Conservation (phyloP, 1,140 invertebrate genomes). For the Diprion similis region DNA sequence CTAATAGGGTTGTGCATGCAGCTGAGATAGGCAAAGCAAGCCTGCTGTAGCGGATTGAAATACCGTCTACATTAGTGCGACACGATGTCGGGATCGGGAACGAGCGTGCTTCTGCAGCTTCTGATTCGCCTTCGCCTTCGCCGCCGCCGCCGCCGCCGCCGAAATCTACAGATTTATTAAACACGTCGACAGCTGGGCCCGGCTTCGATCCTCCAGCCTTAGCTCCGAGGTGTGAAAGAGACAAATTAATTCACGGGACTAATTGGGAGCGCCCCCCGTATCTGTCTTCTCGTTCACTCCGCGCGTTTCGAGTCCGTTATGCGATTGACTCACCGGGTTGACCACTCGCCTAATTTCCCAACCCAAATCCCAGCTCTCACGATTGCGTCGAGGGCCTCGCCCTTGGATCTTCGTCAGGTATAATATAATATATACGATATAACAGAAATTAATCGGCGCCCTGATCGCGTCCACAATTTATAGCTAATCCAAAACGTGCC, state of each 20-base stretch:
- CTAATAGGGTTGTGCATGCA: no score
- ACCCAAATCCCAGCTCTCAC: no score
- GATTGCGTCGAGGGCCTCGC: no score
- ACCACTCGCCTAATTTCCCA: no score
- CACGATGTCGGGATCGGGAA: constrained; percentile 6
- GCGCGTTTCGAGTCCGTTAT: background rate
- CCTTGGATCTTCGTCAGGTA: no score
- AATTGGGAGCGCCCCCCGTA: constrained; percentile 15
- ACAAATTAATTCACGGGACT: constrained; percentile 22
- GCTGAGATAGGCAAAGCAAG: no score
- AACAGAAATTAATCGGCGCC: no score
- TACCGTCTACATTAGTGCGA: constrained; percentile 22
- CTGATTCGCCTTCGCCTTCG: background rate
- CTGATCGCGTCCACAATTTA: no score
- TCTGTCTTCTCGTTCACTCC: constrained; percentile 1
- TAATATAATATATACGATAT: no score
- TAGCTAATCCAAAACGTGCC: no score
- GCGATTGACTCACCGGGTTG: no score
- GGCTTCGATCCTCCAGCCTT: background rate
- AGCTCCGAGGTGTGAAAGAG: constrained; percentile 21
- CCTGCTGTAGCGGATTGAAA: constrained; percentile 10
- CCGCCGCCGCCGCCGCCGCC: constrained; percentile 11
- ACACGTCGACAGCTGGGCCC: background rate
- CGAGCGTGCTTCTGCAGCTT: no score
- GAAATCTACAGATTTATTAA: constrained; percentile 26